Evolutionary conservation across 35 echinoderm and acorn worm species (phyloP).

Genomic region (Patiria miniata): DNA sequence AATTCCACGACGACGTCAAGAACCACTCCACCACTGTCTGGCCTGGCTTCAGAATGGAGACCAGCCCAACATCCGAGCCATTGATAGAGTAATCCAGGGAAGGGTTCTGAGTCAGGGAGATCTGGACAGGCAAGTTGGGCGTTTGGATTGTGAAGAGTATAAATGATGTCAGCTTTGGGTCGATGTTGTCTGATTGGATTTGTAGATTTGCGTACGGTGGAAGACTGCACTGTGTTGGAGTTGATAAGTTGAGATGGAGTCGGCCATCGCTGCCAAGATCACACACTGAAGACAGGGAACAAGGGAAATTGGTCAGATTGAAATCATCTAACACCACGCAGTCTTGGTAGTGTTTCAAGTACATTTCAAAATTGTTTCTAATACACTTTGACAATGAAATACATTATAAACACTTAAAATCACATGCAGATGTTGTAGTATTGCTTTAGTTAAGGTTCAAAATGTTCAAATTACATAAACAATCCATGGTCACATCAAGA

Average conservation of each 20-base stretch:
- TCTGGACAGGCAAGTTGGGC: neutral
- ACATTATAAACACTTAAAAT: too few relatives aligned
- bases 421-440: too few relatives aligned
- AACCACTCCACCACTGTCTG: neutral
- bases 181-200: neutral
- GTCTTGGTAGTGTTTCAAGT: too few relatives aligned
- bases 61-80: neutral
- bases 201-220: neutral
- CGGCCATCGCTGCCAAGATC: neutral
- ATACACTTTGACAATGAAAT: too few relatives aligned
- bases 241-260: conserved; percentile 15
- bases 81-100: neutral
- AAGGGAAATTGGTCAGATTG: too few relatives aligned
- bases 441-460: too few relatives aligned
- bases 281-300: neutral
- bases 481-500: too few relatives aligned
- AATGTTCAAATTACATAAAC: too few relatives aligned
- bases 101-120: neutral
- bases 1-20: neutral
- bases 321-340: too few relatives aligned
- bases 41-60: neutral
- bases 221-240: neutral
- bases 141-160: neutral
- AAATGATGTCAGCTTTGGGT: neutral
- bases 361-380: too few relatives aligned